Evolutionary conservation across 2,113 vertebrate genomes (phyloP).

Genomic region (Erinaceus europaeus): DNA sequence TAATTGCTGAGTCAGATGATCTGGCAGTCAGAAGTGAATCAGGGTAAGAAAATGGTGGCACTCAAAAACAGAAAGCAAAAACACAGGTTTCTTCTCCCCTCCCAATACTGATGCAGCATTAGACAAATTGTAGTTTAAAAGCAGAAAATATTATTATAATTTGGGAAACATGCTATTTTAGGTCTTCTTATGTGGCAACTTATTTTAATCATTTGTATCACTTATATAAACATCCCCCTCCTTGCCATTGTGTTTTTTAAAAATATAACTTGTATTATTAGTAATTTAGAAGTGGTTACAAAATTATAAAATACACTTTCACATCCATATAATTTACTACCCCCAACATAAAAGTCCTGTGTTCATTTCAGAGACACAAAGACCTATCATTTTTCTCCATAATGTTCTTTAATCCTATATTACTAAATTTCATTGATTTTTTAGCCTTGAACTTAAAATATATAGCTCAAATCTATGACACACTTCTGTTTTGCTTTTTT

Average conservation of each 20-base stretch:
- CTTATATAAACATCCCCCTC: neutral
- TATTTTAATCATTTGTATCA: slow-evolving; percentile 4
- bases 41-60: slow-evolving; percentile 68
- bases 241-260: neutral
- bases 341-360: too few species aligned
- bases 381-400: neutral
- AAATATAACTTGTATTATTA: too few species aligned
- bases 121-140: neutral
- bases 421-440: neutral
- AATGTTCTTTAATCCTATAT: slow-evolving; percentile 8
- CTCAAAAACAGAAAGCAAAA: slow-evolving; percentile 65
- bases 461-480: slow-evolving; percentile 5
- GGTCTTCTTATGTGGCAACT: neutral
- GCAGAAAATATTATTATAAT: slow-evolving; percentile 16
- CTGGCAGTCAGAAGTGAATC: slow-evolving; percentile 38
- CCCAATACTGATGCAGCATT: neutral
- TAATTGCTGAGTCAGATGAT: slow-evolving; percentile 70
- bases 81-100: neutral
- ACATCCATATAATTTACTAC: too few species aligned
- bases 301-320: too few species aligned
- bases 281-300: too few species aligned
- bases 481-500: neutral
- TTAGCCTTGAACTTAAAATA: slow-evolving; percentile 14
- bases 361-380: slow-evolving; percentile 38
- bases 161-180: neutral